These are phyloP conservation scores for Megalopta genalis DNA, from an alignment of 1,140 invertebrate species.

Conservation along the genomic window DNA sequence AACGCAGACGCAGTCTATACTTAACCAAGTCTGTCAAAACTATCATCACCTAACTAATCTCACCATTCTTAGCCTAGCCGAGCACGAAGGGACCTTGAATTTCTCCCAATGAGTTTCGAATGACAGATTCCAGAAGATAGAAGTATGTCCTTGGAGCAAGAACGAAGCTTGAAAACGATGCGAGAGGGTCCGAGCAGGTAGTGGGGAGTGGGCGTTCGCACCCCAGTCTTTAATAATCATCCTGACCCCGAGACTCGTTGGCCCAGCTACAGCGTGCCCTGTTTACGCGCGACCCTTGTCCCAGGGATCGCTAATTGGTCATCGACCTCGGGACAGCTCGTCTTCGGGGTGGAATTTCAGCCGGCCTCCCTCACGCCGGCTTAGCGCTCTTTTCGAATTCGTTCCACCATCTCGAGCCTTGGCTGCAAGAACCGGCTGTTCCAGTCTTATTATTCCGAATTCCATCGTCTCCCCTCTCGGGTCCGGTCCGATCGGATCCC, in stretches of 20 bases:
- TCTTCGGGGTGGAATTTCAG: slow-evolving; percentile 53
- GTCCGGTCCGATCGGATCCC: slow-evolving; percentile 18
- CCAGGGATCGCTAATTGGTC: slow-evolving; percentile 61
- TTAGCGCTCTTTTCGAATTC: slow-evolving; percentile 28
- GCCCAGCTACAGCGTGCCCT: slow-evolving; percentile 52
- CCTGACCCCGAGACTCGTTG: slow-evolving; percentile 55
- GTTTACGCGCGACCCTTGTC: slow-evolving; percentile 61
- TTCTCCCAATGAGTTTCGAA: too few species aligned
- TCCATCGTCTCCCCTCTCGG: background rate
- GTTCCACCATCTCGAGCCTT: slow-evolving; percentile 1
- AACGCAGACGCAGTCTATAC: too few species aligned
- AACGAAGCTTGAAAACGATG: too few species aligned
- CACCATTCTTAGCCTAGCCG: too few species aligned
- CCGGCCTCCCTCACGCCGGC: slow-evolving; percentile 6
- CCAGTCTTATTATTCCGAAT: slow-evolving; percentile 30
- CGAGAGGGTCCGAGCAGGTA: too few species aligned
- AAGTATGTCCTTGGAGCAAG: too few species aligned
- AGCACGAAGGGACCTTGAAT: too few species aligned
- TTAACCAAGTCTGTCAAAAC: too few species aligned
- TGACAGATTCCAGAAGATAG: too few species aligned
- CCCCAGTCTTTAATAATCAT: slow-evolving; percentile 26
- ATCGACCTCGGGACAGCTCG: slow-evolving; percentile 48
- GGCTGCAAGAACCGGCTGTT: too few species aligned
- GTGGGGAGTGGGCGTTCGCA: background rate
- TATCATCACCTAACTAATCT: too few species aligned